Evolutionary conservation across 2,113 vertebrate genomes (phyloP).

Genomic region (Ctenomys sociabilis): DNA sequence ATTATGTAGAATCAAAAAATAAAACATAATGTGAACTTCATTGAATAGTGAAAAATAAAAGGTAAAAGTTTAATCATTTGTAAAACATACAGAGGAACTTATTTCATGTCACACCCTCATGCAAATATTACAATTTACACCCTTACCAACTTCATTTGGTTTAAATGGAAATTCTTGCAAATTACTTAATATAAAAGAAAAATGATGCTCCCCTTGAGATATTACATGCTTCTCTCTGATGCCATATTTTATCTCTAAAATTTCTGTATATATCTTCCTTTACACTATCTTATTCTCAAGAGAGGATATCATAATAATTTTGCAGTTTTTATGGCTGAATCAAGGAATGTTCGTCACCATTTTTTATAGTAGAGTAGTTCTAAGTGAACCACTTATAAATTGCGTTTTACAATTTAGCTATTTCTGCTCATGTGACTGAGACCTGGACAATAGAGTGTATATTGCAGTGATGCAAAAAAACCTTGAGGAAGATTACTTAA

Average conservation of each 20-base stretch:
- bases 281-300: not conserved
- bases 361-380: not conserved
- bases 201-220: not conserved
- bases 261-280: not conserved
- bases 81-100: not conserved
- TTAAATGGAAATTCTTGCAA: not conserved
- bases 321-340: not conserved
- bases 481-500: not conserved
- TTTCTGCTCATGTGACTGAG: not conserved
- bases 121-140: not conserved
- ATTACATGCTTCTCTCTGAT: not conserved
- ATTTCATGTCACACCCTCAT: not conserved
- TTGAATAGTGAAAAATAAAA: not conserved
- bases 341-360: not conserved
- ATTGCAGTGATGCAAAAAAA: not conserved
- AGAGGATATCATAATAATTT: not conserved
- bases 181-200: conserved; percentile 27
- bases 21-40: not conserved
- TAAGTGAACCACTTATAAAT: not conserved
- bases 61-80: not conserved
- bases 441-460: not conserved
- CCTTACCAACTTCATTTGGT: not conserved
- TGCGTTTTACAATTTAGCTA: not conserved
- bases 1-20: conserved; percentile 3
- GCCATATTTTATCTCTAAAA: not conserved